Evolutionary conservation across 2,113 vertebrate species (phyloP).

Genomic region (Capreolus pygargus): DNA sequence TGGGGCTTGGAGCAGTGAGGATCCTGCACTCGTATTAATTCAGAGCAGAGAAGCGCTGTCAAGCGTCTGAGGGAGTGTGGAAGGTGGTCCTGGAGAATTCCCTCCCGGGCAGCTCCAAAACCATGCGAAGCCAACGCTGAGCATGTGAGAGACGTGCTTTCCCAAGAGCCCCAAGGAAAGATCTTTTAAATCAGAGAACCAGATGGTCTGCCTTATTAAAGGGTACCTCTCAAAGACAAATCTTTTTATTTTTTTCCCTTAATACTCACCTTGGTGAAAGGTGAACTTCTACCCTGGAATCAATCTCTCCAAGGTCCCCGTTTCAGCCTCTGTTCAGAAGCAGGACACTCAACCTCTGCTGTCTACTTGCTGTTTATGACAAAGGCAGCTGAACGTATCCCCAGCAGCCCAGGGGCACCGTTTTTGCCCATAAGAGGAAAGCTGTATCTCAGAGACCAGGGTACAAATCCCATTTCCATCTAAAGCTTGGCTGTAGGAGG

Average conservation of each 20-base stretch:
- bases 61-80: conserved; percentile 1
- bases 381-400: accelerated
- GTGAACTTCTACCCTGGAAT: conserved; percentile 47
- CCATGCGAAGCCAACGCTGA: background rate
- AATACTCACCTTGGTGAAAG: conserved; percentile 69
- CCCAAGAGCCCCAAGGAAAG: conserved; percentile 23
- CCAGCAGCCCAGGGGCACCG: background rate
- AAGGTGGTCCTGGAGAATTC: conserved; percentile 4
- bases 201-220: conserved; percentile 70
- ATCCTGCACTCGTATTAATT: background rate
- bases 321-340: background rate
- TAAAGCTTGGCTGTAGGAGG: background rate
- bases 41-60: conserved; percentile 1
- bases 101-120: conserved; percentile 16
- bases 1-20: background rate
- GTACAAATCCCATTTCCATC: background rate
- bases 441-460: background rate
- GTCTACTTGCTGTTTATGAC: background rate
- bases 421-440: background rate
- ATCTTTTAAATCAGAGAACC: conserved; percentile 44
- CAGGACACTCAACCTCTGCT: background rate
- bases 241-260: background rate
- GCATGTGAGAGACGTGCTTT: conserved; percentile 59
- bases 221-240: conserved; percentile 57
- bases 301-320: conserved; percentile 36